A percentile compares a stretch with the other conserved stretches of the same genome.
Conservation (phyloP, 2,888 invertebrate genomes). For the Drosophila neoperkinsi region DNA sequence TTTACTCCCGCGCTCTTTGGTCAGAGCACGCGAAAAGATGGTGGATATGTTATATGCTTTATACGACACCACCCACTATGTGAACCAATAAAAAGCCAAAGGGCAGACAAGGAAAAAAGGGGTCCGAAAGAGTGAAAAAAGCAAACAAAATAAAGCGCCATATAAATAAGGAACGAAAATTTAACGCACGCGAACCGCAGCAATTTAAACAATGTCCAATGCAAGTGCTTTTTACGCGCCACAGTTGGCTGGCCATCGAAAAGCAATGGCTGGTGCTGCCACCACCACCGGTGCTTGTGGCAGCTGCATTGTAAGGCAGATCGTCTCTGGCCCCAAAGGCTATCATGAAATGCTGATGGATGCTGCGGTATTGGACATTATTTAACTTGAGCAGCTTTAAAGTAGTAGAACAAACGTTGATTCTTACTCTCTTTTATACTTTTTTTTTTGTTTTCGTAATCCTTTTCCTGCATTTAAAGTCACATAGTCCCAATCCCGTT, state of each 20-base stretch:
- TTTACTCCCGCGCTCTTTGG: neutral
- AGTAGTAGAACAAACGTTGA: conserved; percentile 26
- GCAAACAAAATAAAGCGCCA: conserved; percentile 62
- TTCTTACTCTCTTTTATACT: neutral
- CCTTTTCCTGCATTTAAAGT: conserved; percentile 30
- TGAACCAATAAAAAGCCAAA: conserved; percentile 53
- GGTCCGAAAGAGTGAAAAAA: conserved; percentile 18
- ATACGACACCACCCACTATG: conserved; percentile 35
- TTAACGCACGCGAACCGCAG: conserved; percentile 73
- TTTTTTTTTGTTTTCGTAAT: conserved; percentile 31
- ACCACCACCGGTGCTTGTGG: conserved; percentile 9
- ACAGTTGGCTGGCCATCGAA: conserved; percentile 55
- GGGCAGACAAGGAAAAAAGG: neutral
- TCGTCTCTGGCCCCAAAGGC: conserved; percentile 51
- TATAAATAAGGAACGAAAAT: conserved; percentile 72
- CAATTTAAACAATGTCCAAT: conserved; percentile 79
- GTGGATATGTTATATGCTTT: conserved; percentile 55
- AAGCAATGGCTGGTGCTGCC: conserved; percentile 21
- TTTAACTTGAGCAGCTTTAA: conserved; percentile 43
- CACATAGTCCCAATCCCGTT: conserved; percentile 40
- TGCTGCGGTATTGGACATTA: conserved; percentile 59
- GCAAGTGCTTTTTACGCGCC: conserved; percentile 69
- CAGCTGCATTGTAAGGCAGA: conserved; percentile 56
- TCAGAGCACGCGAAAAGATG: conserved; percentile 13
- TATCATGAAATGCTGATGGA: conserved; percentile 70